Evolutionary conservation across 2,888 invertebrate species (phyloP).

Genomic region (Zygaena filipendulae): DNA sequence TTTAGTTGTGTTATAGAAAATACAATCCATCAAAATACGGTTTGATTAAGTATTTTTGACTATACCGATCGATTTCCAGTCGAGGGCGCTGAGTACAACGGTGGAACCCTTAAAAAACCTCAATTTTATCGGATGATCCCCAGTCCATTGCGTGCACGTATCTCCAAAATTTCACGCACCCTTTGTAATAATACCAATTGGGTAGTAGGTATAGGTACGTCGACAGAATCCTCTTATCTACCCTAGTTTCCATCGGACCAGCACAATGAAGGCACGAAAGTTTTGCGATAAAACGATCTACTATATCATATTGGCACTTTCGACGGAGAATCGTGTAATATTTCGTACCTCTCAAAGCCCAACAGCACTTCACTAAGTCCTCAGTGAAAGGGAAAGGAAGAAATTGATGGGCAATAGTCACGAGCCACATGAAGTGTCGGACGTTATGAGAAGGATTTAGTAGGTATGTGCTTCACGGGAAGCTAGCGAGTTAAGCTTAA

Average conservation of each 20-base stretch:
- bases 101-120: conserved; percentile 16
- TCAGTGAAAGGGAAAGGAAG: no score
- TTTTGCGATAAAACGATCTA: conserved; percentile 48
- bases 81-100: not conserved
- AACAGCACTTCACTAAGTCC: conserved; percentile 28
- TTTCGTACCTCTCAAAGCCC: conserved; percentile 48
- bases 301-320: conserved; percentile 64
- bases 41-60: not conserved
- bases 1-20: not conserved
- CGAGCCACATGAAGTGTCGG: conserved; percentile 22
- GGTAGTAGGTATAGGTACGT: no score
- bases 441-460: no score
- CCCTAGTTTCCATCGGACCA: conserved; percentile 39
- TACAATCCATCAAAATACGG: not conserved
- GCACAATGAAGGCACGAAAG: conserved; percentile 25
- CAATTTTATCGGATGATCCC: conserved; percentile 43
- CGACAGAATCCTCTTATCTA: conserved; percentile 42
- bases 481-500: no score
- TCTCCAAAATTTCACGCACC: conserved; percentile 63
- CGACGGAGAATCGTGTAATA: conserved; percentile 42
- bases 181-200: conserved; percentile 59
- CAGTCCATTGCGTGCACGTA: conserved; percentile 39
- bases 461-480: no score
- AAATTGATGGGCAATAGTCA: conserved; percentile 30
- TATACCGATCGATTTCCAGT: no score